Evolutionary conservation across 2,888 invertebrate genomes (phyloP).

Genomic region (Anagyrus pseudococci): DNA sequence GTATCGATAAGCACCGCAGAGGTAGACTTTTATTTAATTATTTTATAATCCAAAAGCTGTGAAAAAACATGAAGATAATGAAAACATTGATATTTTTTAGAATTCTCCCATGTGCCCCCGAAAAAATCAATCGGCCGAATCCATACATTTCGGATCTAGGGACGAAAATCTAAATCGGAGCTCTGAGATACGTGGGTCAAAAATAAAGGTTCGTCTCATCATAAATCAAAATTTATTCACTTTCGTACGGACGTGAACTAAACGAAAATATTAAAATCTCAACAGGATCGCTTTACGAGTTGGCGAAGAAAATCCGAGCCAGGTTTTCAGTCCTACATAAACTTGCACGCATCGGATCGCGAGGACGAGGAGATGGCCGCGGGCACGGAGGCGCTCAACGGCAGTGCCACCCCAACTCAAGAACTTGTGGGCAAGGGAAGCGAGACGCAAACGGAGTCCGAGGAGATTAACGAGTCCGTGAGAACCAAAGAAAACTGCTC

Average conservation of each 20-base stretch:
- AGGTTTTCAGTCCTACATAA: slow-evolving; percentile 63
- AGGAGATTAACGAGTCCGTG: neutral
- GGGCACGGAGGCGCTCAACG: slow-evolving; percentile 24
- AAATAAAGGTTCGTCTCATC: slow-evolving; percentile 48
- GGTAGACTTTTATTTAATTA: slow-evolving; percentile 49
- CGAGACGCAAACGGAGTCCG: slow-evolving; percentile 10
- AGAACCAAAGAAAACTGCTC: slow-evolving; percentile 52
- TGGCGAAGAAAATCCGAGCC: slow-evolving; percentile 79
- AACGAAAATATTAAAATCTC: slow-evolving; percentile 6
- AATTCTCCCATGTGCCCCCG: slow-evolving; percentile 52
- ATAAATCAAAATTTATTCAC: neutral
- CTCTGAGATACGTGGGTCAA: slow-evolving; percentile 53
- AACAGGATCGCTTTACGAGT: slow-evolving; percentile 65
- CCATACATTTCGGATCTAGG: slow-evolving; percentile 44
- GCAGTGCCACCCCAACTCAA: slow-evolving; percentile 13
- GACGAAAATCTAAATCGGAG: slow-evolving; percentile 53
- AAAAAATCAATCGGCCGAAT: slow-evolving; percentile 50
- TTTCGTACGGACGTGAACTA: neutral
- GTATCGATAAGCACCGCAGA: slow-evolving; percentile 48
- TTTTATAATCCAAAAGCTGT: too few relatives aligned
- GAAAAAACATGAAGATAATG: too few relatives aligned
- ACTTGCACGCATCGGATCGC: slow-evolving; percentile 51
- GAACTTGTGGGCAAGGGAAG: slow-evolving; percentile 5
- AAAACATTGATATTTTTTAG: slow-evolving; percentile 41
- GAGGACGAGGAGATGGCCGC: slow-evolving; percentile 52